Evolutionary conservation across 2,797 vertebrate genomes (phyloP), one percentile per base, ranked within the genome.

Genomic region (Peromyscus aztecus): DNA sequence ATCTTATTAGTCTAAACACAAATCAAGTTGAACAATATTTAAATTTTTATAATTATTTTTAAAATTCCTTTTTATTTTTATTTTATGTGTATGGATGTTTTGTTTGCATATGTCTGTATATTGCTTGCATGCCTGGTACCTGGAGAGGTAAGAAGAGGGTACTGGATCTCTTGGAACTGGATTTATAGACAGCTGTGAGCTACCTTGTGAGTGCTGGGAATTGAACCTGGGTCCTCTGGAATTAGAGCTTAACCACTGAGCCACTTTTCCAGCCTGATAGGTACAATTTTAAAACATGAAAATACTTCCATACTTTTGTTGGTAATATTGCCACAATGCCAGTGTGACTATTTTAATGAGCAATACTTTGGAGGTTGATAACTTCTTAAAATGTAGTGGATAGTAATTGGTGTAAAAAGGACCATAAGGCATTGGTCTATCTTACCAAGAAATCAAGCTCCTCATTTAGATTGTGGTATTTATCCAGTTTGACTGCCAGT

Each of bases 361-460:
- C 21, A 69, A 63, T 10, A 57, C 59, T 90, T 49, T 71, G 29
- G 73, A 96, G 49, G 21, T 14, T 63, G 43, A 86, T 75, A 76
- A 92, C 77, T 89, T 91, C 71, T 96, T 81, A 67, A 88, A 59
- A 73, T 27, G 75, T 89, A 78, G 57, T 65, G 55, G 82, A 84
- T 83, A 31, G 3, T n/a, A 31, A 11, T 21, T 21, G 40, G 31
- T 40, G 24, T 90, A 88, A 89, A 87, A 89, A 83, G 43, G 52
- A 34, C 37, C 37, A 76, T 31, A 34, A 46, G 17, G 2, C 34
- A 40, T 17, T 16, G 17, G 4, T 65, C 63, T 92, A 82, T 89
- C 97, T 96, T 94, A 98, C 97, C 96, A 95, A 59, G 83, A 82
- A 94, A 71, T 96, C 94, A 71, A 97, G 95, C 78, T 98, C 86